Evolutionary conservation across 2,113 vertebrate genomes (phyloP), one percentile per base, ranked within the genome.

Genomic region (Phaetusa simplex): DNA sequence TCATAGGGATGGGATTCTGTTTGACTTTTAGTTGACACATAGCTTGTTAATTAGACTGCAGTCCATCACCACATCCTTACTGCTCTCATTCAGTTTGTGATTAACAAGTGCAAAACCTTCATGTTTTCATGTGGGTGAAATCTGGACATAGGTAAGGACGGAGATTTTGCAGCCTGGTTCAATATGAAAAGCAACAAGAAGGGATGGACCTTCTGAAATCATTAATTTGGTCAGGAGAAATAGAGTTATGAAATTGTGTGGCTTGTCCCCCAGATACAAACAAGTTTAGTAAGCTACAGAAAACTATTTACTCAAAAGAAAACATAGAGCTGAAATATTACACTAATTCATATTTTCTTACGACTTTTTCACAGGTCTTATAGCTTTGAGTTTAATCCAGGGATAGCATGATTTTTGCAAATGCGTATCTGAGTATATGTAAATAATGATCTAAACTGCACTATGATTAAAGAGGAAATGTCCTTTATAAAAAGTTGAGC

Each of bases 331-430:
- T 90, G 42, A 55, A 85, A 26, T 45, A 56, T 4, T 56, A 7
- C 0, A 0, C 14, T 30, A 59, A 47, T 85, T 61, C 0, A 0
- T 42, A 24, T 58, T 87, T 90, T 85, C 59, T 50, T 61, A 52
- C 0, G 0, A 30, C 52, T 20, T 53, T 59, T 80, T 72, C 24
- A 21, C 6, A 4, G 49, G 8, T 85, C 11, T 88, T 3, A 9
- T 29, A 55, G 6, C 22, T 22, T 29, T 71, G 43, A 65, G 22
- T 72, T 91, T 90, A 87, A 64, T 59, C 52, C n/a, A 85, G 36
- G 8, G 22, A 15, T 36, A 81, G 11, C 12, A 47, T 23, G 13
- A 10, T 20, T 82, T 90, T 89, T 82, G 42, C 49, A 47, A 67
- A 67, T 69, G 27, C 11, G 1, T 85, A 5, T 52, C 55, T 80